These are phyloP conservation scores for Holotrichia oblita DNA, from an alignment of 1,140 invertebrate genomes.

Conservation along the genomic window DNA sequence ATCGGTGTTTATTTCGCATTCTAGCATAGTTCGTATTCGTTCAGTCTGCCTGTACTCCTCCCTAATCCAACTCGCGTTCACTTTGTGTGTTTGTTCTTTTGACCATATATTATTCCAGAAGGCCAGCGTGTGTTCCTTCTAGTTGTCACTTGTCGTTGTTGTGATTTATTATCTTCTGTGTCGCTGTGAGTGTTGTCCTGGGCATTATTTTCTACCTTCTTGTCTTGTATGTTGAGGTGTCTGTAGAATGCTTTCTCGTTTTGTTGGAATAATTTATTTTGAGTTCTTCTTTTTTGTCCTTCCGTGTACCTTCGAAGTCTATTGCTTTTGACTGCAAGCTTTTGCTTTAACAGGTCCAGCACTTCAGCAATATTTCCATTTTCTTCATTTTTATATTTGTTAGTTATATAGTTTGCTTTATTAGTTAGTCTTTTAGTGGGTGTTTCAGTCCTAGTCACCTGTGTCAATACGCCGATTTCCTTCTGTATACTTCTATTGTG, in stretches of 20 bases:
- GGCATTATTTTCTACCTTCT: neutral
- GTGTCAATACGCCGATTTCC: neutral
- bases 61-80: neutral
- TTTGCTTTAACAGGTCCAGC: neutral
- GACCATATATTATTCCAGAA: neutral
- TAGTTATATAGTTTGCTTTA: neutral
- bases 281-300: neutral
- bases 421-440: neutral
- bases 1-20: too few relatives aligned
- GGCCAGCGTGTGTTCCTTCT: neutral
- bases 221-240: neutral
- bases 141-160: neutral
- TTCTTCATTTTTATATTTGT: neutral
- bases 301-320: neutral
- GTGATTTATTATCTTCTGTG: too few relatives aligned
- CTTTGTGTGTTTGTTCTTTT: neutral
- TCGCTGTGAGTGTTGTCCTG: too few relatives aligned
- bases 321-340: neutral
- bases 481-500: neutral
- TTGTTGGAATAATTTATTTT: neutral
- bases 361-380: neutral
- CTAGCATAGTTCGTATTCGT: too few relatives aligned
- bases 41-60: neutral
- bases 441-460: neutral
- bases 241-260: neutral